These are phyloP conservation scores for Panzeria rudis DNA, from an alignment of 2,888 invertebrate species.

Conservation along the genomic window DNA sequence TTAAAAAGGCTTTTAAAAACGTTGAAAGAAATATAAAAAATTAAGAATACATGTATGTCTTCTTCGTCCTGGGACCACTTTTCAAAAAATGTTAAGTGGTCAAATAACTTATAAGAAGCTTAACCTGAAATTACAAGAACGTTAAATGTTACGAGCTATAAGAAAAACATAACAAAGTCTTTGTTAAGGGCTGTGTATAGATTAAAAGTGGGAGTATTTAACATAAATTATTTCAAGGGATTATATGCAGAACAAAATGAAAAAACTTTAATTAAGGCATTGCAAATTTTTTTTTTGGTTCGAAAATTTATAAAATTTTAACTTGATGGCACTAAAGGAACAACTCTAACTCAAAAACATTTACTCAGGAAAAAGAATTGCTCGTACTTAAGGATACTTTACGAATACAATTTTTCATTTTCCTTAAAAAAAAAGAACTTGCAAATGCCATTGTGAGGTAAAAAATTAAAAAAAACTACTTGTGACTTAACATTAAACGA, in stretches of 20 bases:
- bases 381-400: no score
- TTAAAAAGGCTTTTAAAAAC: constrained; percentile 4
- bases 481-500: constrained; percentile 72
- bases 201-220: not conserved
- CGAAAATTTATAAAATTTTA: not conserved
- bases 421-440: constrained; percentile 5
- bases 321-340: not conserved
- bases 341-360: not conserved
- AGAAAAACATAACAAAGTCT: constrained; percentile 1
- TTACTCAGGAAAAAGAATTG: no score
- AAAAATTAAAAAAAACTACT: constrained; percentile 52
- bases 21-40: constrained; percentile 48
- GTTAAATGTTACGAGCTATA: not conserved
- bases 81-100: constrained; percentile 14
- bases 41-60: constrained; percentile 49
- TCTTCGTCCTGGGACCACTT: constrained; percentile 38
- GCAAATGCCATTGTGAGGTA: not conserved
- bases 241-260: not conserved
- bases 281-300: not conserved
- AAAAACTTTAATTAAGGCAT: not conserved
- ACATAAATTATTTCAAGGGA: no score
- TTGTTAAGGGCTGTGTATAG: constrained; percentile 11
- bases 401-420: no score
- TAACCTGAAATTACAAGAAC: constrained; percentile 66
- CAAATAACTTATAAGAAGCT: constrained; percentile 35